These are phyloP conservation scores for Zaprionus taronus DNA, from an alignment of 1,140 invertebrate species.

Conservation along the genomic window DNA sequence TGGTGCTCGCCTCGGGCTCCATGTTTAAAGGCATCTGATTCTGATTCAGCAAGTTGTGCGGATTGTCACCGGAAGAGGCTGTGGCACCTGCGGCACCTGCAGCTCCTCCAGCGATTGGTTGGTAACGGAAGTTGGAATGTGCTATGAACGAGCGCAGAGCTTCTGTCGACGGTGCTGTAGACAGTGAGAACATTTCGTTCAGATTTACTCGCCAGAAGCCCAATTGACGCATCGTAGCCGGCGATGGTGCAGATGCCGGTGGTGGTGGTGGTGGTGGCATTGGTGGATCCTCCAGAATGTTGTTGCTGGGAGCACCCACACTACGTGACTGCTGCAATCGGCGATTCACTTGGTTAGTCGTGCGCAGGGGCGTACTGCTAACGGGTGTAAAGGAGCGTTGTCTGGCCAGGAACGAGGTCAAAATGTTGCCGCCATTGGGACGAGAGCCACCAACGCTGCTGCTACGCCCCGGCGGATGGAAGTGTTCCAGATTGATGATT, in stretches of 20 bases:
- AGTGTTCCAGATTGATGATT: slow-evolving; percentile 53
- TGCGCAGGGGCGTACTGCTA: slow-evolving; percentile 47
- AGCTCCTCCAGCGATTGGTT: slow-evolving; percentile 15
- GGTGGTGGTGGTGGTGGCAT: slow-evolving; percentile 1
- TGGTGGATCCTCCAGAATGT: slow-evolving; percentile 49
- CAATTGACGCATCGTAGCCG: slow-evolving; percentile 51
- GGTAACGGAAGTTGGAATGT: slow-evolving; percentile 74
- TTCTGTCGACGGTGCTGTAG: slow-evolving; percentile 67
- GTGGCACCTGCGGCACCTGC: neutral
- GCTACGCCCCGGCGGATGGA: slow-evolving; percentile 30
- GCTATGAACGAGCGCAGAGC: slow-evolving; percentile 64
- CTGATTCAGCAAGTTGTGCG: slow-evolving; percentile 55
- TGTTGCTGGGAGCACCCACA: slow-evolving; percentile 47
- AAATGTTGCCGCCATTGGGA: slow-evolving; percentile 41
- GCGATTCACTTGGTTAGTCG: slow-evolving; percentile 53
- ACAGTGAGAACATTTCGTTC: slow-evolving; percentile 67
- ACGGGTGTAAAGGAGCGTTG: slow-evolving; percentile 66
- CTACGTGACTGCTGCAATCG: slow-evolving; percentile 69
- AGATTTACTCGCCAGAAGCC: slow-evolving; percentile 70
- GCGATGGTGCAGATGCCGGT: slow-evolving; percentile 8
- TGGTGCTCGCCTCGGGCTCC: slow-evolving; percentile 20
- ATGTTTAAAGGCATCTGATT: slow-evolving; percentile 5
- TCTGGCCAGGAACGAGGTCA: slow-evolving; percentile 55
- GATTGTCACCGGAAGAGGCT: slow-evolving; percentile 40
- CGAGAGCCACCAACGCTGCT: slow-evolving; percentile 44